Conservation (phyloP, 2,888 invertebrate species). For the Helleia helle region DNA sequence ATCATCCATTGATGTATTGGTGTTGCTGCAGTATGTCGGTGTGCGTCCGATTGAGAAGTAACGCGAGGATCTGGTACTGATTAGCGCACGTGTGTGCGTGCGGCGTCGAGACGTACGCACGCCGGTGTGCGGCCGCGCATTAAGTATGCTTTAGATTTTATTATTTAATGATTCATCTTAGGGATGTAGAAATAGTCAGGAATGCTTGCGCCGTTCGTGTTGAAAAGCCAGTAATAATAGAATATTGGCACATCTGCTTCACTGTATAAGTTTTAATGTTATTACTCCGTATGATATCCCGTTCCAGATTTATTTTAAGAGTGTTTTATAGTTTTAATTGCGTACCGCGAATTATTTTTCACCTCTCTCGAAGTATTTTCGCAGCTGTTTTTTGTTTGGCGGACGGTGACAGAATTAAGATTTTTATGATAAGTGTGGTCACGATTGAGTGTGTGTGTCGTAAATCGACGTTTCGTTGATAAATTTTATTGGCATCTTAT, state of each 20-base stretch:
- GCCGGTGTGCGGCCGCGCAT: conserved; percentile 64
- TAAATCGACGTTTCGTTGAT: conserved; percentile 15
- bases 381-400: conserved; percentile 60
- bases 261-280: conserved; percentile 67
- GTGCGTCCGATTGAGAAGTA: conserved; percentile 55
- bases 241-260: conserved; percentile 70
- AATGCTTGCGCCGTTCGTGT: conserved; percentile 62
- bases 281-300: conserved; percentile 62
- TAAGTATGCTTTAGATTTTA: conserved; percentile 72
- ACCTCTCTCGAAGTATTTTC: conserved; percentile 47
- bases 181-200: conserved; percentile 72
- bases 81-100: conserved; percentile 57
- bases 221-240: conserved; percentile 72
- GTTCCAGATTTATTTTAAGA: conserved; percentile 58
- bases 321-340: conserved; percentile 69
- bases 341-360: conserved; percentile 57
- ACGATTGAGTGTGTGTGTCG: background rate
- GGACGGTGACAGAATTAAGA: conserved; percentile 67
- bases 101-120: no score
- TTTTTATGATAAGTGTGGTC: no score
- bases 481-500: conserved; percentile 22
- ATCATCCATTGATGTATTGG: conserved; percentile 62
- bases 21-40: conserved; percentile 31
- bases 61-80: conserved; percentile 63
- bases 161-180: conserved; percentile 74